These are phyloP conservation scores for Schlechtendalia chinensis DNA, from an alignment of 1,140 invertebrate species.

Conservation along the genomic window DNA sequence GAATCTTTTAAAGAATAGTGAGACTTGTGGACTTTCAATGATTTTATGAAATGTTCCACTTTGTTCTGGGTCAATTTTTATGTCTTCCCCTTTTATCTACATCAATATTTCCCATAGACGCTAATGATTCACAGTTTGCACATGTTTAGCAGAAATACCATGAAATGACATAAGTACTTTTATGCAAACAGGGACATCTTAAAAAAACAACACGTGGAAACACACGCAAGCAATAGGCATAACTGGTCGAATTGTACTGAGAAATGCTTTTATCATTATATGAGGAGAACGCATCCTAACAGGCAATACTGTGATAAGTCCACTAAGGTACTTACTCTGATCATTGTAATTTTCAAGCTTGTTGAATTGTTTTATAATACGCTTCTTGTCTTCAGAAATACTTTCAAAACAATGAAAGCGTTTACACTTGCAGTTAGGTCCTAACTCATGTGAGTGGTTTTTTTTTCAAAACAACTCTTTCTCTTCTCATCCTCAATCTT, in stretches of 20 bases:
- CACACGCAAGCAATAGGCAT: background rate
- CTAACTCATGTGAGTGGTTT: background rate
- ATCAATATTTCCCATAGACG: background rate
- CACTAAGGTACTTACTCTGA: constrained; percentile 15
- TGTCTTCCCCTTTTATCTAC: constrained; percentile 49
- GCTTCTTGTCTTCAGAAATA: constrained; percentile 23
- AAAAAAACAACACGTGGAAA: background rate
- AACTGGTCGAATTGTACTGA: constrained; percentile 4
- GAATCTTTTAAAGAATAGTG: constrained; percentile 50
- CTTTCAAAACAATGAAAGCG: constrained; percentile 47
- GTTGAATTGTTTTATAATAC: background rate
- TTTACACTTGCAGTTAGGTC: too few relatives aligned
- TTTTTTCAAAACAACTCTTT: constrained; percentile 20
- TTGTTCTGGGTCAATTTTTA: constrained; percentile 34
- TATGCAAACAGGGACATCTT: background rate
- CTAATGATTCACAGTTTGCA: constrained; percentile 12
- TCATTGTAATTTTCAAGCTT: background rate
- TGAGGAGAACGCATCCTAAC: background rate
- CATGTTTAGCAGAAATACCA: background rate
- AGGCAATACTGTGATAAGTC: constrained; percentile 23
- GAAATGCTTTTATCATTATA: background rate
- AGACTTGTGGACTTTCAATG: constrained; percentile 51
- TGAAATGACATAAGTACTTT: too few relatives aligned
- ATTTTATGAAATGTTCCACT: constrained; percentile 33
- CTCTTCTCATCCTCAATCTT: background rate